Evolutionary conservation across 1,140 invertebrate species (phyloP).

Genomic region (Papilio dardanus): DNA sequence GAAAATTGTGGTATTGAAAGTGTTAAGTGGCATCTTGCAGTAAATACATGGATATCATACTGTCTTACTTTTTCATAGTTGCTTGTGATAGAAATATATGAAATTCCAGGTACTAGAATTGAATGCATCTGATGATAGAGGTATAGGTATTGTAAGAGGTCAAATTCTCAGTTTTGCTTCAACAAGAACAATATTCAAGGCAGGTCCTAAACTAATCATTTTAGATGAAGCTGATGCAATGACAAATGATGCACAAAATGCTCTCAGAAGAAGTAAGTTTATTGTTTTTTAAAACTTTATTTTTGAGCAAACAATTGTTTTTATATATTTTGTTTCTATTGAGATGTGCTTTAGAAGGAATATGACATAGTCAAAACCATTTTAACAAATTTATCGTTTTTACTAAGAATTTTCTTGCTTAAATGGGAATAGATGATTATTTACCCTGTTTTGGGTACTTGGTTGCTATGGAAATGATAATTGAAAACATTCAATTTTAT

Average conservation of each 20-base stretch:
- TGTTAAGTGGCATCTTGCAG: not conserved
- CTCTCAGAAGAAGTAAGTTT: constrained; percentile 94
- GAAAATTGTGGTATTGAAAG: not conserved
- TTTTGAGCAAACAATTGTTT: not conserved
- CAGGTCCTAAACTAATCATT: constrained; percentile 98
- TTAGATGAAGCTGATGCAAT: constrained; percentile 99
- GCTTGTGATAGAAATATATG: not conserved
- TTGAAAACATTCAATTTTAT: constrained; percentile 35
- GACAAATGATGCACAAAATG: constrained; percentile 99
- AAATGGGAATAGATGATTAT: not conserved
- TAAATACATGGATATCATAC: not conserved
- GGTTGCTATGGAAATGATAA: constrained; percentile 45
- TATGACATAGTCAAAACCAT: too few relatives aligned
- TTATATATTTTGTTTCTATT: not conserved
- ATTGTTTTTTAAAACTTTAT: not conserved
- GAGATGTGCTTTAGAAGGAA: not conserved
- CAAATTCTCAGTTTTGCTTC: constrained; percentile 99
- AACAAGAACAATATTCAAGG: constrained; percentile 97
- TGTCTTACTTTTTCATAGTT: not conserved
- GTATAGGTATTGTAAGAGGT: constrained; percentile 97
- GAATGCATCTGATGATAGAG: constrained; percentile 99
- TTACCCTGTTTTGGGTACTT: not conserved
- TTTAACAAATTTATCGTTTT: too few relatives aligned
- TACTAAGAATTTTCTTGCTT: too few relatives aligned
- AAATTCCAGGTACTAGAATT: constrained; percentile 91